phyloP scores from a whole-genome alignment of 2,888 invertebrate genomes.

The Coleophora flavipennella region DNA sequence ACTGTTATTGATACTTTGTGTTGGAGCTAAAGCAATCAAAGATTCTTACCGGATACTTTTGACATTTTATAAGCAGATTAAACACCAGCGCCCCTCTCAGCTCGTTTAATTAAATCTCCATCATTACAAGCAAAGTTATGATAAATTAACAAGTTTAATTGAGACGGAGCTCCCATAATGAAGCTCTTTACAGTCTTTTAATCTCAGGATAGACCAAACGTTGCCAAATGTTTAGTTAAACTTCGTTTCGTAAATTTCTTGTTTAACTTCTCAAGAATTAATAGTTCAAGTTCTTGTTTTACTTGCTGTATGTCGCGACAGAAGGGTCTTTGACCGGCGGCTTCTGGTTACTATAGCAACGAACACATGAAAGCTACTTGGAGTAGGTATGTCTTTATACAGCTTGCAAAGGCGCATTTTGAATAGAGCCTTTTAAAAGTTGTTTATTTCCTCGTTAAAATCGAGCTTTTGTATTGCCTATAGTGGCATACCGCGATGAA shows the following conservation, averaged over 20 bases:
- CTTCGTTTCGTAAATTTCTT: constrained; percentile 30
- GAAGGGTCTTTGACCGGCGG: constrained; percentile 62
- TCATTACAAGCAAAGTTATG: constrained; percentile 38
- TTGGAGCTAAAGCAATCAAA: background rate
- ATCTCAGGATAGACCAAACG: constrained; percentile 17
- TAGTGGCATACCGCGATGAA: no score
- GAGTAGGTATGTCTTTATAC: constrained; percentile 30
- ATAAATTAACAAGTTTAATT: constrained; percentile 34
- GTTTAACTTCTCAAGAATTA: constrained; percentile 43
- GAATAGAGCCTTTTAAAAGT: constrained; percentile 30
- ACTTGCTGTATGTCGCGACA: constrained; percentile 51
- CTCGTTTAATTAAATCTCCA: constrained; percentile 27
- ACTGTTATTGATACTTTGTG: no score
- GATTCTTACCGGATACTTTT: constrained; percentile 3
- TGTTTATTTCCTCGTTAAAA: constrained; percentile 36
- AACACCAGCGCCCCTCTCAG: constrained; percentile 24
- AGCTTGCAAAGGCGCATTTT: constrained; percentile 42
- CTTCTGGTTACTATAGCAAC: constrained; percentile 51
- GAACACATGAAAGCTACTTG: constrained; percentile 41
- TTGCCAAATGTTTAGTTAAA: constrained; percentile 19
- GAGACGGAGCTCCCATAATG: constrained; percentile 22
- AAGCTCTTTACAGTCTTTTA: constrained; percentile 21
- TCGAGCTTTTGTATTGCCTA: constrained; percentile 15
- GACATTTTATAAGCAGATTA: constrained; percentile 23
- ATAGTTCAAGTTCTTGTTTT: constrained; percentile 52